Evolutionary conservation across 1,140 invertebrate species (phyloP).

Genomic region (Steinernema feltiae): DNA sequence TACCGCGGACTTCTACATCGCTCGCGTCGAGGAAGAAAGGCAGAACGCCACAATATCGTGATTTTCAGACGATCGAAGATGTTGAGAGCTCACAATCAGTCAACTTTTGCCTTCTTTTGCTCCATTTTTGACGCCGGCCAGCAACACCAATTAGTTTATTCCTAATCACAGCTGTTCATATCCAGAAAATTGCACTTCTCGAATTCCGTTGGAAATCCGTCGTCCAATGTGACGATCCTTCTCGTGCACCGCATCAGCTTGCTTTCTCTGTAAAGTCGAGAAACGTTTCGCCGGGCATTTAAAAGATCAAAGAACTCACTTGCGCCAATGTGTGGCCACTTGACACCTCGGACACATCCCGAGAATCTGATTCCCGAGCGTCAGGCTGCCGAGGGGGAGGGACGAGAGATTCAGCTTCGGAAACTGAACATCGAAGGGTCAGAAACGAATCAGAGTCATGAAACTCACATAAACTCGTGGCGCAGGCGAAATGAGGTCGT

Average conservation of each 20-base stretch:
- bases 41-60: too few relatives aligned
- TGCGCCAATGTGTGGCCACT: not conserved
- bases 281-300: not conserved
- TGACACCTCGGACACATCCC: not conserved
- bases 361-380: not conserved
- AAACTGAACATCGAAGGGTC: not conserved
- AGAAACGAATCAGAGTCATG: not conserved
- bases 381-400: not conserved
- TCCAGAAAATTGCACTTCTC: slow-evolving; percentile 4
- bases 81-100: too few relatives aligned
- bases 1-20: too few relatives aligned
- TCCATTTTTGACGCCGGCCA: not conserved
- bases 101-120: not conserved
- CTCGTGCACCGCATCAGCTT: not conserved
- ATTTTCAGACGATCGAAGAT: too few relatives aligned
- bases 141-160: not conserved
- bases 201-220: not conserved
- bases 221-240: not conserved
- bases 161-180: not conserved
- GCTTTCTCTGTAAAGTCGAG: not conserved
- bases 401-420: not conserved
- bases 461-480: not conserved
- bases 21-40: too few relatives aligned
- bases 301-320: not conserved
- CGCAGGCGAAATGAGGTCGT: not conserved